A percentile compares a stretch with the other conserved stretches of the same genome.
phyloP scores from a whole-genome alignment of 1,140 invertebrate species.

The Pseudachorutes palmiensis region DNA sequence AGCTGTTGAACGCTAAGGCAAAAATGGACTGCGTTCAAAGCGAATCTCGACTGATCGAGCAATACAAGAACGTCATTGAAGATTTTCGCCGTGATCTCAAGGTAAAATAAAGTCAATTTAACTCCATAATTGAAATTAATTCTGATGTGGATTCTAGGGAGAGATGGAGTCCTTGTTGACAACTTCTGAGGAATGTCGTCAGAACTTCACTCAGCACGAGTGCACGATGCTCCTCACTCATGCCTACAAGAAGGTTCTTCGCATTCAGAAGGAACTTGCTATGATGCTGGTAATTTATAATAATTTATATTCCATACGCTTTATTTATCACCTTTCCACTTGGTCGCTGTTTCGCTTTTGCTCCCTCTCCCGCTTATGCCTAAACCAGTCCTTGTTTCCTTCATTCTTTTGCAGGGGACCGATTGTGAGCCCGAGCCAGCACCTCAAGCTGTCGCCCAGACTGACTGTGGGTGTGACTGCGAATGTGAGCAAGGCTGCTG shows the following conservation, averaged over 20 bases:
- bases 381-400: too few species aligned
- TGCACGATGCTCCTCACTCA: constrained; percentile 34
- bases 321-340: too few species aligned
- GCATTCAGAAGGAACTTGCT: constrained; percentile 33
- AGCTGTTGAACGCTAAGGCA: constrained; percentile 31
- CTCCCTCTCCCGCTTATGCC: too few species aligned
- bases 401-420: too few species aligned
- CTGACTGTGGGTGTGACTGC: too few species aligned
- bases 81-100: constrained; percentile 37
- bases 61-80: constrained; percentile 34
- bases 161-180: constrained; percentile 34
- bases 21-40: constrained; percentile 35
- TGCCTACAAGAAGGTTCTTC: constrained; percentile 37
- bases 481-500: too few species aligned
- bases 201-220: constrained; percentile 33
- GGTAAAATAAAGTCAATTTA: constrained; percentile 14
- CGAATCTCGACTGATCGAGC: constrained; percentile 35
- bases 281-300: constrained; percentile 29
- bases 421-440: too few species aligned
- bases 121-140: not conserved
- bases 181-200: constrained; percentile 18
- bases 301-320: too few species aligned
- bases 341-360: too few species aligned
- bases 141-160: constrained; percentile 21
- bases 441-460: too few species aligned